Evolutionary conservation across 2,797 vertebrate genomes (phyloP), one percentile per base, ranked within the genome.

Genomic region (Arrhamphus sclerolepis): DNA sequence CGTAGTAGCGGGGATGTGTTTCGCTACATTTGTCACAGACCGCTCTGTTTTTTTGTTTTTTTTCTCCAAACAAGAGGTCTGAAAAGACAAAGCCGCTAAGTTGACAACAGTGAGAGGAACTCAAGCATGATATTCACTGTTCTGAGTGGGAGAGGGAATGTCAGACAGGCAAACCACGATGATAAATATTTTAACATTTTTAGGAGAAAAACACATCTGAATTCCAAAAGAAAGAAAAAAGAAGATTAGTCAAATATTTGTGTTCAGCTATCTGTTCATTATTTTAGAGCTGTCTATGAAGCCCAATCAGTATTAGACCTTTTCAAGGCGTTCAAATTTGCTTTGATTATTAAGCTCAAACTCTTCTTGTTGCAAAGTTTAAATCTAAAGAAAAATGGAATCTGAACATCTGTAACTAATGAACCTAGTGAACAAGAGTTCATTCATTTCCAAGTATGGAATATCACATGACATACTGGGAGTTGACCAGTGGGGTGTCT

Each of bases 1-100:
- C 47, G 18, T 11, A 55, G 29, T 40, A 50, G n/a, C 62, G 56
- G 54, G 26, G 14, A 56, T n/a, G 31, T 38, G 54, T 44, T 66
- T 57, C 21, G 31, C 54, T 51, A 57, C 28, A 50, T 66, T 66
- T 66, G 47, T 51, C 47, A 56, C 46, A 43, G 29, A 17, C n/a
- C 1, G 3, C 14, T 34, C n/a, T 4, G 7, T 18, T 55, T 20
- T 13, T 29, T 29, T n/a, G n/a, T n/a, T n/a, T n/a, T 22, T 28
- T 28, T 39, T 21, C 9, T 16, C 1, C 1, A 14, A 59, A 49
- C n/a, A 22, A 34, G 17, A 13, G 8, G 40, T 18, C 39, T 56
- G 46, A 31, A 51, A 51, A 57, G n/a, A 56, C 39, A 43, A 62
- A 53, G 31, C 21, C 17, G 14, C 50, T 46, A 56, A 43, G 62